Base-by-base conservation (phyloP, 2,888 invertebrate species). In the Lithophane semibrunnea region DNA sequence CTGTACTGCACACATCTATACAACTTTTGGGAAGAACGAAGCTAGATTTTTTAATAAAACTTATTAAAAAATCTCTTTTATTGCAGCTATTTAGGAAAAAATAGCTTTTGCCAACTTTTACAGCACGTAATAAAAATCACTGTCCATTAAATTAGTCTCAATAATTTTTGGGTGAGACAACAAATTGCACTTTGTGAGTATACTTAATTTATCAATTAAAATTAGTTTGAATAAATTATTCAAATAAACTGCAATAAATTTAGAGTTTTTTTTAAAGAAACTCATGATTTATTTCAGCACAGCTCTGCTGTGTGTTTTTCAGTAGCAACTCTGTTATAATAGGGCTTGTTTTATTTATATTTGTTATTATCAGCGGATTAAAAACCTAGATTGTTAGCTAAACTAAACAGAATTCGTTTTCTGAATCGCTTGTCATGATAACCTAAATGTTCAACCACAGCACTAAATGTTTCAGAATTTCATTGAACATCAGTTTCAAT, bases 151-250 rank as follows among this genome's bases (percentile, higher is more conserved):
- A 82, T 78, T 47, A 42, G 29, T 24, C 3, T 63, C 8, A 3
- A 37, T 54, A 52, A 37, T 60, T 54, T 80, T 47, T 54, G 16
- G 7, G 16, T 10, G 44, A 65, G 58, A 74, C 52, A 78, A 4
- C 44, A 65, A 81, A 80, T 47, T 9, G n/a, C 24, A 65, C 58
- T 65, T 54, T 16, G 52, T 24, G 37, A 47, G 37, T 21, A 65
- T 24, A 44, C 7, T 81, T 60, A 65, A 65, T 74, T 65, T 80
- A 80, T 65, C 65, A 66, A 65, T 81, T 29, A 52, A 78, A 78
- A 37, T 65, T 21, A 47, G 37, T 54, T 47, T 47, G 8, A 58
- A 52, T 52, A 58, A n/a, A 52, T 76, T 58, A 66, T 66, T 77
- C 24, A 74, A 81, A 74, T 74, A 12, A 47, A 65, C 9, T 47